Evolutionary conservation across 2,888 invertebrate species (phyloP), one percentile per base, ranked within the genome.

Genomic region (Drosophila fulvimacula): DNA sequence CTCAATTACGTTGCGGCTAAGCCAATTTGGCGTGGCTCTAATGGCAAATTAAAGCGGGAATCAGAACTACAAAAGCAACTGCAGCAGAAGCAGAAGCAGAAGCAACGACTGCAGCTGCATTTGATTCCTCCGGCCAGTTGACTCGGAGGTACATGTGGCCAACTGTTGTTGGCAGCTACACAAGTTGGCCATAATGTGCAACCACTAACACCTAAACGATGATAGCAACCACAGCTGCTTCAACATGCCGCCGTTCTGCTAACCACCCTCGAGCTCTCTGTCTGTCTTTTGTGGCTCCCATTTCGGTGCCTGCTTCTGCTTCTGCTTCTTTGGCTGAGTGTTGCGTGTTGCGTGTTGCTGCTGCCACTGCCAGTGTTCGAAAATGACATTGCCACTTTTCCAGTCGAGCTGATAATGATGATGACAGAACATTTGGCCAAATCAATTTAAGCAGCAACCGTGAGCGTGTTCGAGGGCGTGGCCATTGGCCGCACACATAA

Each of bases 371-470:
- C 48, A 64, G 57, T 73, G 68, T 73, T 38, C 30, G 21, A 60
- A 70, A 83, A 69, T 67, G 81, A 62, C 88, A 74, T 65, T 65
- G 67, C 64, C 80, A 70, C 53, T 76, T 75, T 71, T 44, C 57
- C 56, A 57, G 63, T 51, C 60, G 58, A 74, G 34, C 65, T 80
- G 89, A 81, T 88, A 86, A 83, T 86, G 82, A 71, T 83, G 78
- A 83, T 88, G 89, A 65, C 72, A 56, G 74, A 72, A 76, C 80
- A 88, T 72, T 83, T 81, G 72, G 19, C 70, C 78, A 74, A 88
- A 88, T 86, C 87, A 86, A 88, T 83, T 86, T 77, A 41, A 27
- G 32, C 32, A 19, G 24, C 41, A 38, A 38, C 42, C 68, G 63
- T 41, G 70, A 51, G 63, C 58, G 61, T 46, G 38, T 27, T 42